Conservation (phyloP, 2,888 invertebrate genomes). For the Chaetogeoica ovagalla region DNA sequence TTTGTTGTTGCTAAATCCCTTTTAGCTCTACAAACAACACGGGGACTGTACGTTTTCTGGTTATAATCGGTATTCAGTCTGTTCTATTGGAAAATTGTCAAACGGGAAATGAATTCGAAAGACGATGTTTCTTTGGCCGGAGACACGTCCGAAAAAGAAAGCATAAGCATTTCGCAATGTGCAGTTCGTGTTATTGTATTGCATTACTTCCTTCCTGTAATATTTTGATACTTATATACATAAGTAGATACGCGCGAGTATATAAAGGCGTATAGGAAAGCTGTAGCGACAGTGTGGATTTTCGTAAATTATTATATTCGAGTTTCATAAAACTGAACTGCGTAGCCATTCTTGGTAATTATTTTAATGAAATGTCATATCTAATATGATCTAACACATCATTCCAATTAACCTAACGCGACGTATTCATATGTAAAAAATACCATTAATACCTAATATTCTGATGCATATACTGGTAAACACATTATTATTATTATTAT, state of each 20-base stretch:
- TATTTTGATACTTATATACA: background rate
- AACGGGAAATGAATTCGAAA: background rate
- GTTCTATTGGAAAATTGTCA: conserved; percentile 5
- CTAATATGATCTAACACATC: no score
- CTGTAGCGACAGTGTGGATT: no score
- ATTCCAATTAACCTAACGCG: background rate
- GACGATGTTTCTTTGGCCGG: no score
- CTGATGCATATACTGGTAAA: background rate
- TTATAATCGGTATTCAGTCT: background rate
- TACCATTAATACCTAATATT: no score
- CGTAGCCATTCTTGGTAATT: no score
- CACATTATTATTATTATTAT: background rate
- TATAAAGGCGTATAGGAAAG: no score
- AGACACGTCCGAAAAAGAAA: background rate
- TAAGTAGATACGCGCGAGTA: background rate
- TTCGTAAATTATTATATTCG: no score
- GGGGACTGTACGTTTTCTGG: background rate
- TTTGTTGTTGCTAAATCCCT: background rate
- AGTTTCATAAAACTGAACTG: no score
- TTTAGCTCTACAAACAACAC: background rate
- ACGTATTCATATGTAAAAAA: background rate
- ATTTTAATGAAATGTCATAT: no score
- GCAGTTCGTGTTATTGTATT: background rate
- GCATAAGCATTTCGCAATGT: no score
- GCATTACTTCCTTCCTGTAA: no score